Base-by-base conservation (phyloP, 2,888 invertebrate species). In the Eupithecia inturbata region DNA sequence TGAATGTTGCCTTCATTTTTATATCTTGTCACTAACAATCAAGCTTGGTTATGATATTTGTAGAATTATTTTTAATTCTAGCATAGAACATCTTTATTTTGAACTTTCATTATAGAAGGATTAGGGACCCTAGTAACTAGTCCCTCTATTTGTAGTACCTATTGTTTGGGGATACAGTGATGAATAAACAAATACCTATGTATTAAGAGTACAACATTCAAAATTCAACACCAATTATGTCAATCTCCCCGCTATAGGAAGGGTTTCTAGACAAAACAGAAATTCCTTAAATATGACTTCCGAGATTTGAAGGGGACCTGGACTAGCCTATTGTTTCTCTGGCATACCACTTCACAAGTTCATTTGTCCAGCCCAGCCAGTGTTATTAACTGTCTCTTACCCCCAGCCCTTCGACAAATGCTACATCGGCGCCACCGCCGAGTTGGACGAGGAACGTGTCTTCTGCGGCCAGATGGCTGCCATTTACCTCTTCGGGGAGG, bases 401-500 rank as follows among this genome's bases (percentile, higher is more conserved):
- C 89, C 87, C 14, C 94, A 99, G 99, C 98, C 99, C 73, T 99
- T 99, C 95, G 99, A 99, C 95, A 99, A 99, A 92, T 99, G 99
- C 94, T 99, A 98, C 94, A 99, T 99, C 88, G 99, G 99, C 75
- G 98, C 99, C 75, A 99, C 99, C 69, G 98, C 99, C 1, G 99
- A 99, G 93, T 93, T 99, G 88, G 99, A 99, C 87, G 98, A 98
- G 88, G 99, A 99, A 89, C 96, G 99, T 77, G 98, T 99, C 82
- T 99, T 99, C 95, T 99, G 99, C 94, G 99, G 99, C 53, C 99
- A 99, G 96, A 99, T 99, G 98, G 99, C 99, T 33, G 99, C 99
- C 71, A 98, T 99, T 87, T 99, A 99, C 95, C 95, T 99, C 80
- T 99, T 99, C 94, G 98, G 98, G 84, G 99, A 99, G 94, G 98